These are phyloP conservation scores for Osmerus mordax DNA, from an alignment of 2,113 vertebrate genomes.

Conservation along the genomic window DNA sequence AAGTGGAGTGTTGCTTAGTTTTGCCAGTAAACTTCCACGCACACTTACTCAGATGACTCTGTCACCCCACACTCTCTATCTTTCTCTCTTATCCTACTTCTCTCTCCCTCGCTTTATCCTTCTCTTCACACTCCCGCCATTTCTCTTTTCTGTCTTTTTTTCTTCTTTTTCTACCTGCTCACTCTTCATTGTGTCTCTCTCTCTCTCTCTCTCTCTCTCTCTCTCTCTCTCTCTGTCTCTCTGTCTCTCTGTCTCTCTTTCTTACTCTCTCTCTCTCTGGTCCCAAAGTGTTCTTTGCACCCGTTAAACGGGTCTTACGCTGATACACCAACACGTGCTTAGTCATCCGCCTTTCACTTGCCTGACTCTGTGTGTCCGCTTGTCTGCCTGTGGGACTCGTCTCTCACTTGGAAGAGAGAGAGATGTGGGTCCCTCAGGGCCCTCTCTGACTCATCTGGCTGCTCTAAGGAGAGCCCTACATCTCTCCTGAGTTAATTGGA, in stretches of 20 bases:
- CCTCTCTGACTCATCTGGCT: slow-evolving; percentile 46
- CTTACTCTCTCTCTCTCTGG: too few species aligned
- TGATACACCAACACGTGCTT: slow-evolving; percentile 5
- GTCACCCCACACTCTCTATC: not conserved
- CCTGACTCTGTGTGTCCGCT: slow-evolving; percentile 12
- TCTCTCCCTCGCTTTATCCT: too few species aligned
- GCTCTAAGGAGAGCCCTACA: slow-evolving; percentile 49
- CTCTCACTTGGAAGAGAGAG: slow-evolving; percentile 44
- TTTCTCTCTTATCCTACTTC: not conserved
- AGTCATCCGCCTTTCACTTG: slow-evolving; percentile 14
- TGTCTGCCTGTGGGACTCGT: slow-evolving; percentile 15
- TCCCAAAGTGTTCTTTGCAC: too few species aligned
- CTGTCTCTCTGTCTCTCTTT: too few species aligned
- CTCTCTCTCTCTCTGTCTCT: too few species aligned
- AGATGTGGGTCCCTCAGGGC: slow-evolving; percentile 43
- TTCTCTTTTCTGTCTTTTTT: too few species aligned
- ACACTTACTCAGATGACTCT: slow-evolving; percentile 45
- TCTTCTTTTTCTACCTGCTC: too few species aligned
- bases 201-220: too few species aligned
- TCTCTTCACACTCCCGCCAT: too few species aligned
- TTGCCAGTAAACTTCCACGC: slow-evolving; percentile 47
- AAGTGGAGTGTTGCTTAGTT: slow-evolving; percentile 17
- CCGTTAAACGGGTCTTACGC: too few species aligned
- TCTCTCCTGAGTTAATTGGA: slow-evolving; percentile 59
- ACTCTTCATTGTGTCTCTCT: too few species aligned